Evolutionary conservation across 2,888 invertebrate species (phyloP), one percentile per base, ranked within the genome.

Genomic region (Cylindroiulus punctatus): DNA sequence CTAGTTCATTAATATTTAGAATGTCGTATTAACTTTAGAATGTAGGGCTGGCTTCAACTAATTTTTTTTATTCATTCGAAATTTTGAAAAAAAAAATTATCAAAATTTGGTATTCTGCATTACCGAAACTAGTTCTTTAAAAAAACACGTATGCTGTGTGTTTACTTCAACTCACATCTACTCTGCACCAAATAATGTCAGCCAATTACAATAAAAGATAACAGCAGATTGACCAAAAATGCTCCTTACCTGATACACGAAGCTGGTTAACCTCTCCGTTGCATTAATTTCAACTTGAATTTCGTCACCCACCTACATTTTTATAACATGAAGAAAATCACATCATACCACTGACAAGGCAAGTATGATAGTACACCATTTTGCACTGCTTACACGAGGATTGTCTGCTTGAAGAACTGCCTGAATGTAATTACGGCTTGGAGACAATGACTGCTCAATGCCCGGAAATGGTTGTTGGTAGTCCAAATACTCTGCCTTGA

Each of bases 401-500:
- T 92, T 92, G 86, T 92, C 92, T 5, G 93, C 93, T 47, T 92
- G 90, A 36, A 94, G 89, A 81, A 91, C 91, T 12, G 93, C 93
- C 88, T 93, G 93, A 86, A 93, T 91, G 88, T 92, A 93, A 44
- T 92, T 92, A 86, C 93, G 92, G 88, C 93, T 93, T 1, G 93
- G 93, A 1, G 95, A 94, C 86, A 93, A 92, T 19, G 95, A 94
- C 85, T 94, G 93, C 89, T 94, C 93, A 5, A 95, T 93, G 85
- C 94, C 94, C 0, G 95, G 94, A 86, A 96, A 93, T 90, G 95
- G 93, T 90, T 95, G 95, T 87, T 94, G 94, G 52, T 96, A 93
- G 89, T 95, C 96, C 90, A 94, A 93, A 90, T 96, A 97, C 89
- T 94, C 94, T 1, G 96, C 94, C 95, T 95, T 90, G n/a, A n/a